Conservation (phyloP, 2,888 invertebrate genomes). For the Mimachlamys varia region DNA sequence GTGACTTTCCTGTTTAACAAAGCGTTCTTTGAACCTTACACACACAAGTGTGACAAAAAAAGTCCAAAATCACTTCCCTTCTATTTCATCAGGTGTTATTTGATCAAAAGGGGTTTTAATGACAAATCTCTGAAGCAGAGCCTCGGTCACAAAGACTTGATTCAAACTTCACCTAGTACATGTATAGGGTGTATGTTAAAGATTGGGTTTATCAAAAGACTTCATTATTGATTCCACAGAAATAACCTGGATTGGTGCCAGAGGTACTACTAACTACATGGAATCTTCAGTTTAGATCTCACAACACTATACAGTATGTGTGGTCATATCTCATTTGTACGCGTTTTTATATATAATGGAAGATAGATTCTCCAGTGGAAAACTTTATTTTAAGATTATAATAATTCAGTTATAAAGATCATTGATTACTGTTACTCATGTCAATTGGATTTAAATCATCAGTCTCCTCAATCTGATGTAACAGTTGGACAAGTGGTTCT, state of each 20-base stretch:
- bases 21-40: background rate
- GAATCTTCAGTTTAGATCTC: background rate
- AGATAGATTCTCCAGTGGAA: too few relatives aligned
- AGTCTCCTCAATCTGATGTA: too few relatives aligned
- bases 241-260: slow-evolving; percentile 6
- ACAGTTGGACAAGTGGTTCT: too few relatives aligned
- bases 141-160: background rate
- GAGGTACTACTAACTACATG: background rate
- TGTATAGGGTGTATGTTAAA: background rate
- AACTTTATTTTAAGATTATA: too few relatives aligned
- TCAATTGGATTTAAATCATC: too few relatives aligned
- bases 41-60: background rate
- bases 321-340: too few relatives aligned
- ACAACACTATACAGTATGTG: background rate
- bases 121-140: background rate
- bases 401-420: too few relatives aligned
- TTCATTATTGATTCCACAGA: slow-evolving; percentile 31
- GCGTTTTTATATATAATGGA: too few relatives aligned
- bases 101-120: background rate
- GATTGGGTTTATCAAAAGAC: background rate
- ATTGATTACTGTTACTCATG: too few relatives aligned
- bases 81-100: background rate
- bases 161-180: background rate
- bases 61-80: background rate
- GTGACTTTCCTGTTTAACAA: background rate